A percentile compares a stretch with the other conserved stretches of the same genome.
Conservation (phyloP, 1,140 invertebrate genomes). For the Stegodyphus mimosarum region DNA sequence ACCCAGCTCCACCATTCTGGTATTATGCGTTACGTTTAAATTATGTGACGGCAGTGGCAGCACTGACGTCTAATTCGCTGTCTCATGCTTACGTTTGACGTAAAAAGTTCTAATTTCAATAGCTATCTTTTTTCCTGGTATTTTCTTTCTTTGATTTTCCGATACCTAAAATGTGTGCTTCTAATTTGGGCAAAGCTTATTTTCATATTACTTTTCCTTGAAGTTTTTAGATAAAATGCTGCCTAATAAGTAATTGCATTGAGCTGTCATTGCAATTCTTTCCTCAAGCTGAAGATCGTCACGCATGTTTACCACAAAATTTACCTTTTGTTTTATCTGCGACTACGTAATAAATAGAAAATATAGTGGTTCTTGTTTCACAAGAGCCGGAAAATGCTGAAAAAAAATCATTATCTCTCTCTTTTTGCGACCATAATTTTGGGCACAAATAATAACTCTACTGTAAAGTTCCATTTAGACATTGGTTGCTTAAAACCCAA, state of each 20-base stretch:
- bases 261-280: slow-evolving; percentile 46
- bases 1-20: too few relatives aligned
- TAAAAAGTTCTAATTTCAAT: slow-evolving; percentile 52
- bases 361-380: slow-evolving; percentile 22
- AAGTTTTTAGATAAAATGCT: slow-evolving; percentile 54
- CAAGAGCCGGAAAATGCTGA: slow-evolving; percentile 48
- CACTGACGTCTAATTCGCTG: not conserved
- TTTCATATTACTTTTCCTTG: slow-evolving; percentile 41
- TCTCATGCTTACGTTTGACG: slow-evolving; percentile 17
- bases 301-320: slow-evolving; percentile 51
- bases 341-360: slow-evolving; percentile 18
- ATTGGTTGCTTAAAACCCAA: slow-evolving; percentile 12
- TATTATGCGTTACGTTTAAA: too few relatives aligned
- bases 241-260: slow-evolving; percentile 52
- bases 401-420: slow-evolving; percentile 53
- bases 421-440: slow-evolving; percentile 47
- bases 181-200: slow-evolving; percentile 48
- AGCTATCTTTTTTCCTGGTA: slow-evolving; percentile 20
- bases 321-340: slow-evolving; percentile 48
- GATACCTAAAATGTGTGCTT: slow-evolving; percentile 29
- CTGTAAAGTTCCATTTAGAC: slow-evolving; percentile 37
- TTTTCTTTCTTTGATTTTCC: slow-evolving; percentile 35
- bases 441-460: slow-evolving; percentile 25
- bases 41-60: too few relatives aligned
- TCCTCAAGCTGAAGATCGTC: slow-evolving; percentile 45